These are phyloP conservation scores for Leucophenga maculata DNA, from an alignment of 2,888 invertebrate species.

Conservation along the genomic window DNA sequence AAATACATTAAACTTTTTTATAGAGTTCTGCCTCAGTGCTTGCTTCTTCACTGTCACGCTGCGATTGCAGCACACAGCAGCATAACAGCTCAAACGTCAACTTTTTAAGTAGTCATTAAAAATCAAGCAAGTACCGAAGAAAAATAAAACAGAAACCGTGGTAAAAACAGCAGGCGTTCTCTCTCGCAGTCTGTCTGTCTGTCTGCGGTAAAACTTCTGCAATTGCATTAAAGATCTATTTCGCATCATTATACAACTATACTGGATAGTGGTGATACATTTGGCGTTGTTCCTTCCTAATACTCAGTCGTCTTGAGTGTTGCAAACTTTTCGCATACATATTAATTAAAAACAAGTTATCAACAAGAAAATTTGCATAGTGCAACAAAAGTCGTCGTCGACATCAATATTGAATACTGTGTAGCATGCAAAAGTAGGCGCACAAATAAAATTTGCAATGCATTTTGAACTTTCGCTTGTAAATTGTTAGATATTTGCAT, in stretches of 20 bases:
- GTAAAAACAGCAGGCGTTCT: no score
- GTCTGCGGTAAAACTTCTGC: slow-evolving; percentile 30
- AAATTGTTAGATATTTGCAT: neutral
- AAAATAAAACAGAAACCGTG: neutral
- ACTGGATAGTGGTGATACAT: no score
- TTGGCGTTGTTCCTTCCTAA: neutral
- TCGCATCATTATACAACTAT: slow-evolving; percentile 45
- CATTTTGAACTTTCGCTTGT: no score
- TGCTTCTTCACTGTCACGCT: neutral
- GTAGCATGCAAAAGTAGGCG: no score
- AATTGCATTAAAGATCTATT: slow-evolving; percentile 60
- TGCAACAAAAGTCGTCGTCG: no score
- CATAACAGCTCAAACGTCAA: neutral
- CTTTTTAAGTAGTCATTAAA: slow-evolving; percentile 18
- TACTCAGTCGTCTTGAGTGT: neutral
- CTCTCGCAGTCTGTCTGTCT: no score
- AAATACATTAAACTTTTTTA: slow-evolving; percentile 6
- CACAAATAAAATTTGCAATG: no score
- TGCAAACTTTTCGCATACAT: slow-evolving; percentile 53
- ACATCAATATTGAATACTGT: no score
- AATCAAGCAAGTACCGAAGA: neutral
- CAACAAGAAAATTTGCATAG: slow-evolving; percentile 41
- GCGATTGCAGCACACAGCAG: neutral
- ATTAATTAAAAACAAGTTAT: slow-evolving; percentile 54
- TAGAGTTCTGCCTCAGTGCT: neutral